Base-by-base conservation (phyloP, 2,888 invertebrate species). In the Malacosoma neustria region DNA sequence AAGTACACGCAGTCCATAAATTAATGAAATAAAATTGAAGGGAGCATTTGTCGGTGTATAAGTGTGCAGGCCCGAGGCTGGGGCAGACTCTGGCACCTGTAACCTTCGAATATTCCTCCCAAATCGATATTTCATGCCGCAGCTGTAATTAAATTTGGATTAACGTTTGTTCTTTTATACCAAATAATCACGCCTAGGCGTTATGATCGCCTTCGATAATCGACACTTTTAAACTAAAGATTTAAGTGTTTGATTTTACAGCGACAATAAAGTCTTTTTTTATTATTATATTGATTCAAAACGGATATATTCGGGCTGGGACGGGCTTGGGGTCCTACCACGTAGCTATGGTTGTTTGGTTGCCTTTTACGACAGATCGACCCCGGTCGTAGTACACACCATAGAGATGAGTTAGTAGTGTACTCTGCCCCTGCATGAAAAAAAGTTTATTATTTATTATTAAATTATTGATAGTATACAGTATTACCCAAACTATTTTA, bases 81-180 rank as follows among this genome's bases (percentile, higher is more conserved):
- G 62, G 80, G 80, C 80, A 80, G 68, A 50, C 46, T 67, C 51
- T 54, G 67, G 69, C 82, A 82, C 84, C 81, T 81, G 80, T 75
- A 68, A 66, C 54, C 46, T 60, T 73, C 65, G 72, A 68, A 71
- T 72, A 68, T 72, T 65, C 62, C 64, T 63, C 72, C 72, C 72
- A 72, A 77, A 75, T 69, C 81, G 72, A 82, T 84, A 84, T 76
- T 77, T 84, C 75, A 81, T 75, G 59, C 52, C 60, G 53, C 61
- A 63, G 63, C 62, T 80, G 79, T 82, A 81, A 84, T 84, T 84
- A 82, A 73, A 64, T 64, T 56, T 57, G 67, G 74, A 70, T 72
- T 70, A 66, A 70, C 68, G 64, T 65, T 61, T 54, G 55, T 51
- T 60, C 53, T 58, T 22, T 7, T 7, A 9, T 22, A 22, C 22